phyloP scores from a whole-genome alignment of 2,888 invertebrate genomes.

The Calameuta pallipes region DNA sequence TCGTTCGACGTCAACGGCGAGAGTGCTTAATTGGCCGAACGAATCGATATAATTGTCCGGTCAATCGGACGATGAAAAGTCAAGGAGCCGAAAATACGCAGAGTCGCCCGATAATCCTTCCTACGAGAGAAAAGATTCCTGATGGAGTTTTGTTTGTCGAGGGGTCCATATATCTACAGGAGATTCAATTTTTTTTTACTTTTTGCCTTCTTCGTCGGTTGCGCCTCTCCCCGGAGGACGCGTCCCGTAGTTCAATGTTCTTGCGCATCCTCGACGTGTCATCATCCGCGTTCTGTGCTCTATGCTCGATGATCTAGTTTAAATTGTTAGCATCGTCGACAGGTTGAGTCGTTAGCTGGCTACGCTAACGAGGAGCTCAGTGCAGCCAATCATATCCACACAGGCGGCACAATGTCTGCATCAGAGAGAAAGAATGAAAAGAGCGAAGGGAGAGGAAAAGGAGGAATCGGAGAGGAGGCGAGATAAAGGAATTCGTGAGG shows the following conservation, averaged over 20 bases:
- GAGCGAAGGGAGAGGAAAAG: conserved; percentile 17
- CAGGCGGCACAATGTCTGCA: conserved; percentile 29
- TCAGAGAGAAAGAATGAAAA: conserved; percentile 30
- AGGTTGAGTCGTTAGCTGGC: no score
- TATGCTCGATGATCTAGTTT: no score
- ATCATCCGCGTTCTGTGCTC: no score
- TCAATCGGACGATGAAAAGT: conserved; percentile 40
- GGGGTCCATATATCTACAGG: no score
- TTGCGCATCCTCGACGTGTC: no score
- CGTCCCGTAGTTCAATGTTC: no score
- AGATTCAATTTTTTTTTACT: no score
- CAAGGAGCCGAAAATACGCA: background rate
- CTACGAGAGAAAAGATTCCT: background rate
- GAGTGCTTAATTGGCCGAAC: conserved; percentile 24
- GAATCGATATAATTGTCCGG: conserved; percentile 47
- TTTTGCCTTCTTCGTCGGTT: no score
- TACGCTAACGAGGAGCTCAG: no score
- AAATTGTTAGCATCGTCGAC: no score
- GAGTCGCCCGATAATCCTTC: background rate
- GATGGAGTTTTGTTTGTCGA: background rate
- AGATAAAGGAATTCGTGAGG: conserved; percentile 46
- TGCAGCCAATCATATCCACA: no score
- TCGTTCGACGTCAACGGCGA: conserved; percentile 37
- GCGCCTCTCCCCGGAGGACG: no score
- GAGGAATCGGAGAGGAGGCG: conserved; percentile 25